Conservation (phyloP, 1,140 invertebrate species). For the Cyclina sinensis region DNA sequence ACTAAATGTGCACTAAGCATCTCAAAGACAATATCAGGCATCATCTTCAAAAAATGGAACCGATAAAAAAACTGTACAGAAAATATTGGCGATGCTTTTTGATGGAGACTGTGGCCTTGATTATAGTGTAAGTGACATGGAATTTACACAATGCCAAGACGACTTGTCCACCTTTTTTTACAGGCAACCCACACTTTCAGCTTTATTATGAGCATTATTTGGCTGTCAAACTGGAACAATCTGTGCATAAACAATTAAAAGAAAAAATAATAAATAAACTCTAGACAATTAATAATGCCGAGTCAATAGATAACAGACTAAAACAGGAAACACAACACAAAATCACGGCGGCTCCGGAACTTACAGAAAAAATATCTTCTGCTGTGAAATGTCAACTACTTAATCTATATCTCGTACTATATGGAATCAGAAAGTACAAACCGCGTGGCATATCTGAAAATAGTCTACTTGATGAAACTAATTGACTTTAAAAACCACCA, state of each 20-base stretch:
- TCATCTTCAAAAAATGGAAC: neutral
- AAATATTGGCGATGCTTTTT: neutral
- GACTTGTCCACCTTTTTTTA: neutral
- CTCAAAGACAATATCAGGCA: conserved; percentile 16
- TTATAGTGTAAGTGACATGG: too few species aligned
- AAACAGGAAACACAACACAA: conserved; percentile 1
- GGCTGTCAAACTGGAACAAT: neutral
- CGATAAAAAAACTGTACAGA: neutral
- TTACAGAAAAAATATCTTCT: neutral
- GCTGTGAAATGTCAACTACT: neutral
- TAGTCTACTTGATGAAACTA: too few species aligned
- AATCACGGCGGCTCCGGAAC: neutral
- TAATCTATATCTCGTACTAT: neutral
- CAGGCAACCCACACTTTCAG: neutral
- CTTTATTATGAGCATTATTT: neutral
- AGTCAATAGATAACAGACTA: neutral
- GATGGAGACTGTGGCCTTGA: neutral
- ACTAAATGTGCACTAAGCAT: conserved; percentile 8
- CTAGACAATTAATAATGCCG: neutral
- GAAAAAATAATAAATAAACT: neutral
- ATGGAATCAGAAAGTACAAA: neutral
- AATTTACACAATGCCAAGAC: neutral
- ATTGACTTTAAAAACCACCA: neutral
- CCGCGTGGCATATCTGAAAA: neutral
- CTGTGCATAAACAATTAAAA: neutral